These are phyloP conservation scores for Geotria australis DNA, from an alignment of 2,797 vertebrate species.

Conservation along the genomic window DNA sequence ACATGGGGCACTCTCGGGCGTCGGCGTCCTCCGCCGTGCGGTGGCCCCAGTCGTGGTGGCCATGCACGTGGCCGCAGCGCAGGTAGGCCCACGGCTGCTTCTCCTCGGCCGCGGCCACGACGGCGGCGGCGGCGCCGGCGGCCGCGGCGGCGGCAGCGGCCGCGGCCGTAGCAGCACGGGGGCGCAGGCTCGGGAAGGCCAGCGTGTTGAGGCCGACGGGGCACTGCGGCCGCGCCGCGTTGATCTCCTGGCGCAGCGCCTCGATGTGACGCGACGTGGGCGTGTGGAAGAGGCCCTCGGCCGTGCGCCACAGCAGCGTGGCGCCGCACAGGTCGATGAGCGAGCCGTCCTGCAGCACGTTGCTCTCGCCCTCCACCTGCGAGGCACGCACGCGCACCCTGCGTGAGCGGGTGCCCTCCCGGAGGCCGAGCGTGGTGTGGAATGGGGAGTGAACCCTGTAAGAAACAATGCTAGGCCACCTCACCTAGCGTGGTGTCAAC, in stretches of 20 bases:
- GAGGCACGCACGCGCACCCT: neutral
- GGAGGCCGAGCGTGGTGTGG: too few species aligned
- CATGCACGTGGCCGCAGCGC: slow-evolving; percentile 72
- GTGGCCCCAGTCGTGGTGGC: slow-evolving; percentile 87
- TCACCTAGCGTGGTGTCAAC: too few species aligned
- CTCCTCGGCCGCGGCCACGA: slow-evolving; percentile 27
- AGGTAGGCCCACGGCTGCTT: slow-evolving; percentile 92
- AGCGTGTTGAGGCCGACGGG: slow-evolving; percentile 88
- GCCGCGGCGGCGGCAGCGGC: slow-evolving; percentile 22
- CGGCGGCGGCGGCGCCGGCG: neutral
- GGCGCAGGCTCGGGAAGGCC: slow-evolving; percentile 88
- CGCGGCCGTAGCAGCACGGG: slow-evolving; percentile 45
- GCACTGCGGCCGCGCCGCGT: slow-evolving; percentile 74
- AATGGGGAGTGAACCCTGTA: too few species aligned
- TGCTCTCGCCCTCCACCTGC: slow-evolving; percentile 82
- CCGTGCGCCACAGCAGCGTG: slow-evolving; percentile 75
- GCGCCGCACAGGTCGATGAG: slow-evolving; percentile 85
- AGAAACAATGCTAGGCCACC: too few species aligned
- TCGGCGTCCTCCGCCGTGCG: slow-evolving; percentile 26
- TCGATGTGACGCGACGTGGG: slow-evolving; percentile 94
- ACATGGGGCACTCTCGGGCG: slow-evolving; percentile 66
- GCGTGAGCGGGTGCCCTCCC: too few species aligned
- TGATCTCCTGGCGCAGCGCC: slow-evolving; percentile 75
- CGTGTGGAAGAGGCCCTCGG: slow-evolving; percentile 65
- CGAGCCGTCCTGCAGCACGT: slow-evolving; percentile 67